Evolutionary conservation across 1,140 invertebrate genomes (phyloP).

Genomic region (Hesperophylax magnus): DNA sequence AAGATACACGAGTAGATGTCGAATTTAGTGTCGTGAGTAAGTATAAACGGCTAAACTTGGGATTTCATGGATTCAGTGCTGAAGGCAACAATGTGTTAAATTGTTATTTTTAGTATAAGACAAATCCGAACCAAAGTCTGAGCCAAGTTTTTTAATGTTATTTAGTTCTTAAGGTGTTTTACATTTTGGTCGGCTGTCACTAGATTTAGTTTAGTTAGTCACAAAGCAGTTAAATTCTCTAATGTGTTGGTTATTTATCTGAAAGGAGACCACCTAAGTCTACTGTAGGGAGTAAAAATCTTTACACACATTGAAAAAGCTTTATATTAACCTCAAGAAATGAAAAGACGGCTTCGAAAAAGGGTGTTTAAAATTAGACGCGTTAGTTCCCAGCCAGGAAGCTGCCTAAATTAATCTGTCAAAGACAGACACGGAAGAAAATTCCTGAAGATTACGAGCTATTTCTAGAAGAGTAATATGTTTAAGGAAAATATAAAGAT

Average conservation of each 20-base stretch:
- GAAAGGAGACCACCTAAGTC: background rate
- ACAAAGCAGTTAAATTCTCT: no score
- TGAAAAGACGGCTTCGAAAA: background rate
- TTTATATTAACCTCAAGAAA: conserved; percentile 6
- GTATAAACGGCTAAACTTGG: background rate
- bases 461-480: conserved; percentile 9
- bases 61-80: background rate
- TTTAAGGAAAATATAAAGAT: background rate
- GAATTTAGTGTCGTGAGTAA: background rate
- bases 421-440: conserved; percentile 31
- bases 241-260: background rate
- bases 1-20: no score
- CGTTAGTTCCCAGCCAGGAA: conserved; percentile 19
- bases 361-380: conserved; percentile 18
- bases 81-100: background rate
- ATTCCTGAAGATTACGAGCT: conserved; percentile 5
- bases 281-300: background rate
- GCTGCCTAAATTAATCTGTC: conserved; percentile 27
- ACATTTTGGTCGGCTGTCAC: no score
- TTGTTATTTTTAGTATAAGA: background rate
- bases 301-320: background rate
- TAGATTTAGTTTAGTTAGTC: no score
- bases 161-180: no score
- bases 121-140: no score
- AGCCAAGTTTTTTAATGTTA: no score